These are phyloP conservation scores for Emydocephalus ijimae DNA, from an alignment of 2,113 vertebrate species.

Conservation along the genomic window DNA sequence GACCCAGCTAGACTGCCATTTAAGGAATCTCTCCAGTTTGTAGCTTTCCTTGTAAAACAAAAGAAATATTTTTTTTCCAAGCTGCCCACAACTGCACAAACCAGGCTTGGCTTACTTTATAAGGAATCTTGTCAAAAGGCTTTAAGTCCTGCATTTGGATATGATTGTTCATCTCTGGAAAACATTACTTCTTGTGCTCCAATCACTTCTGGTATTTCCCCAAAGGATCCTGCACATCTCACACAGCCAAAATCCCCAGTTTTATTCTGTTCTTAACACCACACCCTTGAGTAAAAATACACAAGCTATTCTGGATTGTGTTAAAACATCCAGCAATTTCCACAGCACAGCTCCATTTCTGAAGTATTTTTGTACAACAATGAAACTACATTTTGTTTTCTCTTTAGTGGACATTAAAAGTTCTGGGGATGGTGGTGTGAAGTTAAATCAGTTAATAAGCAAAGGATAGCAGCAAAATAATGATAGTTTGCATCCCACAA, in stretches of 20 bases:
- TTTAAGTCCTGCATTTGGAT: slow-evolving; percentile 26
- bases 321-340: slow-evolving; percentile 12
- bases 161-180: slow-evolving; percentile 9
- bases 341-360: background rate
- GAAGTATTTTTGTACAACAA: background rate
- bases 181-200: slow-evolving; percentile 19
- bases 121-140: slow-evolving; percentile 22
- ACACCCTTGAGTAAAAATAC: slow-evolving; percentile 11
- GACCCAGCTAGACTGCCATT: background rate
- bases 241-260: slow-evolving; percentile 17
- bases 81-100: background rate
- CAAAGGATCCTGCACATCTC: background rate
- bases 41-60: background rate
- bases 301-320: slow-evolving; percentile 1
- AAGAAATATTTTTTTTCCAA: background rate
- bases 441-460: background rate
- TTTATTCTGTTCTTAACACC: slow-evolving; percentile 21
- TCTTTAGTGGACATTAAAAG: background rate
- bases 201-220: slow-evolving; percentile 11
- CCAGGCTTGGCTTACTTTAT: background rate
- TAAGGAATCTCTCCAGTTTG: background rate
- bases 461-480: background rate
- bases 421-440: background rate
- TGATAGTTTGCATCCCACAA: background rate
- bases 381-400: slow-evolving; percentile 10